Evolutionary conservation across 2,797 vertebrate species (phyloP).

Genomic region (Tenualosa ilisha): DNA sequence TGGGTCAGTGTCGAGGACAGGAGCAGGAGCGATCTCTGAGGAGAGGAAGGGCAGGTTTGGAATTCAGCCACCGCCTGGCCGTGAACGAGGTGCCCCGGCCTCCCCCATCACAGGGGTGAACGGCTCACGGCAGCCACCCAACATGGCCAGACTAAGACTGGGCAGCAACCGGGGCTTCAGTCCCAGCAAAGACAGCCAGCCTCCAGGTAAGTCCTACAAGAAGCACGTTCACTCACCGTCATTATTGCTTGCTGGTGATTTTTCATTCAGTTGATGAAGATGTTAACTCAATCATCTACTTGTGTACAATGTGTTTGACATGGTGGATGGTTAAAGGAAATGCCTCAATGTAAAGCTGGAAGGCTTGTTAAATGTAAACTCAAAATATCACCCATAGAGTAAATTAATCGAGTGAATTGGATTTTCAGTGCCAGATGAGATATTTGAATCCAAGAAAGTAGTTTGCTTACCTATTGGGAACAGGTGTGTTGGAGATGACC

Average conservation of each 20-base stretch:
- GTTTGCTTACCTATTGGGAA: no score
- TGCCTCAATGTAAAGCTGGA: neutral
- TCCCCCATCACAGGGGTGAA: conserved; percentile 31
- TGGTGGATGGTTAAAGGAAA: neutral
- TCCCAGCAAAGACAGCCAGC: neutral
- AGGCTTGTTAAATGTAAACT: no score
- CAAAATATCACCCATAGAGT: no score
- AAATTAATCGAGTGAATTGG: no score
- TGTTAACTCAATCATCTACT: neutral
- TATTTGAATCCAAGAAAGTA: no score
- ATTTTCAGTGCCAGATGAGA: no score
- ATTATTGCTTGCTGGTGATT: neutral
- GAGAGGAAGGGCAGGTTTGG: conserved; percentile 55
- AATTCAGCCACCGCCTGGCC: conserved; percentile 44
- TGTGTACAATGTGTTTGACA: neutral
- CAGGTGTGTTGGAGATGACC: no score
- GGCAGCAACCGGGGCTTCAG: neutral
- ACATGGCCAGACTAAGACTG: conserved; percentile 8
- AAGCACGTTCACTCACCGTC: neutral
- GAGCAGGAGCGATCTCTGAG: conserved; percentile 37
- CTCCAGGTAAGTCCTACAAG: neutral
- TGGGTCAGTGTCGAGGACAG: neutral
- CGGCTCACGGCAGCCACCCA: neutral
- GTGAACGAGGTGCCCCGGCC: conserved; percentile 41
- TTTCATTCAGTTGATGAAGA: neutral